phyloP scores from a whole-genome alignment of 2,797 vertebrate species.

The Brachyrhaphis roseni region DNA sequence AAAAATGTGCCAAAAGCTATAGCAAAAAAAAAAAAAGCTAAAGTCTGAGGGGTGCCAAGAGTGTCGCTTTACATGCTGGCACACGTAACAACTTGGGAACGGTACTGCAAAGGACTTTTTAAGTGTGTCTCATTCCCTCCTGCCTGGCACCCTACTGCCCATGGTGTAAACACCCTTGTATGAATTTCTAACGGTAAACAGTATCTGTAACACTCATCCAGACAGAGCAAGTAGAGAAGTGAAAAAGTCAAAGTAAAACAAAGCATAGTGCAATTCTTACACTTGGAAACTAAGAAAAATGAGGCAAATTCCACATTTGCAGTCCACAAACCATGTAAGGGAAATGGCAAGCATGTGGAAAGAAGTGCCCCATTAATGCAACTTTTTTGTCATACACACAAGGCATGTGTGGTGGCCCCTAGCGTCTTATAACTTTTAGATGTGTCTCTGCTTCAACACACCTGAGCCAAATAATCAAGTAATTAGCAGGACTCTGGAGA shows the following conservation, averaged over 20 bases:
- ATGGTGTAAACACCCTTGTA: neutral
- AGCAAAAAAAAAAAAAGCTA: neutral
- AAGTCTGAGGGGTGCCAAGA: neutral
- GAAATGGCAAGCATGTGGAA: neutral
- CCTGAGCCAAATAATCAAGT: neutral
- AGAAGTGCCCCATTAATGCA: neutral
- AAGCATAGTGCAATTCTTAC: neutral
- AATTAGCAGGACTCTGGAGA: neutral
- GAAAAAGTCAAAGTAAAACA: neutral
- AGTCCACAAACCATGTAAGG: neutral
- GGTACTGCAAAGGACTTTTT: neutral
- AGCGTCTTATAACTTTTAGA: too few relatives aligned
- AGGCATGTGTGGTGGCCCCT: neutral
- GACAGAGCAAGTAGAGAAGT: neutral
- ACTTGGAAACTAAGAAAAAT: neutral
- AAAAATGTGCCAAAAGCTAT: neutral
- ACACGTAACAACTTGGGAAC: neutral
- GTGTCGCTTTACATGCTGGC: neutral
- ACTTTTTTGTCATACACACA: neutral
- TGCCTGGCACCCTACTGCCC: neutral
- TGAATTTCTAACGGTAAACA: neutral
- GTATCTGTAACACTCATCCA: neutral
- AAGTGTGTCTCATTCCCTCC: neutral
- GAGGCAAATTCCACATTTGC: neutral
- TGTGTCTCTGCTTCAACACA: neutral